phyloP scores from a whole-genome alignment of 64 coral and sea anemone species.

The Catalaphyllia jardinei region DNA sequence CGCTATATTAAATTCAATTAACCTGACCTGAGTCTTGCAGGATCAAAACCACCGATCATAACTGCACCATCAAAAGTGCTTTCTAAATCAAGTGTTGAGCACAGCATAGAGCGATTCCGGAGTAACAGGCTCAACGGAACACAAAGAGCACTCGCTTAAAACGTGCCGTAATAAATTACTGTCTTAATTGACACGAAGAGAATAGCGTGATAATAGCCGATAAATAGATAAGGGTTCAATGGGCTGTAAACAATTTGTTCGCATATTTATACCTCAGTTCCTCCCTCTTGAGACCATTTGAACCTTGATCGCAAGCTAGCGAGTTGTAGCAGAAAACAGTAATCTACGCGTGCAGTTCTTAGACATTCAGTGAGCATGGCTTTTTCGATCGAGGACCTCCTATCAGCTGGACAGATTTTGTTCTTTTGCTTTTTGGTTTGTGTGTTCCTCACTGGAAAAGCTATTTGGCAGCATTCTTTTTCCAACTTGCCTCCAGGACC shows the following conservation, averaged over 20 bases:
- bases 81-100: neutral
- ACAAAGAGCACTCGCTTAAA: conserved; percentile 36
- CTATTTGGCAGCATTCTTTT: conserved; percentile 30
- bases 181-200: conserved; percentile 20
- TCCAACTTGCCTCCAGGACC: conserved; percentile 57
- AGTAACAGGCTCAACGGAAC: neutral
- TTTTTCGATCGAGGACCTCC: neutral
- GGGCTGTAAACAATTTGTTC: conserved; percentile 29
- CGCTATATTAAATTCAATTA: neutral
- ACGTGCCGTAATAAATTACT: conserved; percentile 37
- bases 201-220: conserved; percentile 39
- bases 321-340: neutral
- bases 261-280: conserved; percentile 39
- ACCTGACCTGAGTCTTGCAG: neutral
- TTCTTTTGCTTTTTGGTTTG: conserved; percentile 22
- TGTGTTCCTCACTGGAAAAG: conserved; percentile 40
- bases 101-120: neutral
- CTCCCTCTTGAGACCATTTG: conserved; percentile 39
- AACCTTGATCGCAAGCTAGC: conserved; percentile 1
- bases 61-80: neutral
- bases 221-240: conserved; percentile 32
- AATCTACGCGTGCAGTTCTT: neutral
- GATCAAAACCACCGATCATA: neutral
- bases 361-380: neutral
- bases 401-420: conserved; percentile 11